Conservation (phyloP, 2,888 invertebrate genomes). For the Conistra vaccinii region DNA sequence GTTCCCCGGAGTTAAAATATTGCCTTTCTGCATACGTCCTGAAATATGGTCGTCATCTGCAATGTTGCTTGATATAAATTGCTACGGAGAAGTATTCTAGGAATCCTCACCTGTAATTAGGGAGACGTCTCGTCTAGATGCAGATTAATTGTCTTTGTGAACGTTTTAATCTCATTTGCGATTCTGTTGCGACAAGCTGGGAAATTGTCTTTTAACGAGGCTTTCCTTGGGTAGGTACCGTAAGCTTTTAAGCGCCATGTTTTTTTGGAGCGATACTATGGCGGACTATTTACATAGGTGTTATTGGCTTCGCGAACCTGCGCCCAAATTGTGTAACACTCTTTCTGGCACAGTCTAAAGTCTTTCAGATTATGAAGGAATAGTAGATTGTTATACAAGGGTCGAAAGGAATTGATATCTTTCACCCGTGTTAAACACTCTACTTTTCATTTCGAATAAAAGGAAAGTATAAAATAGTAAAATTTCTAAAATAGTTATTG, state of each 20-base stretch:
- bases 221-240: not conserved
- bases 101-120: slow-evolving; percentile 54
- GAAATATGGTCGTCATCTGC: slow-evolving; percentile 73
- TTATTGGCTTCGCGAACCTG: too few species aligned
- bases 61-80: slow-evolving; percentile 70
- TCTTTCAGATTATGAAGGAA: too few species aligned
- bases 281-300: not conserved
- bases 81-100: slow-evolving; percentile 53
- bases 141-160: slow-evolving; percentile 55
- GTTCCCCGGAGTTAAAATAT: slow-evolving; percentile 69
- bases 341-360: too few species aligned
- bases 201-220: slow-evolving; percentile 49
- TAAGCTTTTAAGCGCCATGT: not conserved
- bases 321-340: too few species aligned
- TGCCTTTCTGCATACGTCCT: slow-evolving; percentile 71
- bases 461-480: too few species aligned
- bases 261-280: not conserved
- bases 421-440: too few species aligned
- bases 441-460: too few species aligned
- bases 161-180: slow-evolving; percentile 53
- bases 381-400: too few species aligned
- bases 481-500: too few species aligned
- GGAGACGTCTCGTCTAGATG: slow-evolving; percentile 41
- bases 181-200: slow-evolving; percentile 17
- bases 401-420: too few species aligned